Evolutionary conservation across 2,113 vertebrate species (phyloP), one percentile per base, ranked within the genome.

Genomic region (Ranitomeya imitator): DNA sequence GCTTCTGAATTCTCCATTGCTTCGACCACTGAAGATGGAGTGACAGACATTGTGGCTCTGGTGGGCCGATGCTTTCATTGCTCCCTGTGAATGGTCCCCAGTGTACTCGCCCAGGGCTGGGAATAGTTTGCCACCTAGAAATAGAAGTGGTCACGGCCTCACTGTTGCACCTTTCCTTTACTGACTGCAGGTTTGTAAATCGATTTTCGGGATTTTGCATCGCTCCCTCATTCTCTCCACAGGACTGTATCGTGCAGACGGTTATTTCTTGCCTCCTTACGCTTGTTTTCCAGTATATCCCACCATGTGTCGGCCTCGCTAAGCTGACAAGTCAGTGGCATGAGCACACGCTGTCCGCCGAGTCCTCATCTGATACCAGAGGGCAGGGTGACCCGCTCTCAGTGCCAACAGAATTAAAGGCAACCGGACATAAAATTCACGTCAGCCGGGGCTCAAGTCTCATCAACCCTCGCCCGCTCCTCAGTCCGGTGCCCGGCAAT

Each of bases 291-390:
- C 83, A 16, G 15, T 57, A 31, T 74, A 54, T 26, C 65, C 67
- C 7, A 15, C 23, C 15, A 76, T 21, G 73, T 76, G 73, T 10
- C 83, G 15, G 18, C 60, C 60, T 54, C 26, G 15, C 71, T 76
- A 26, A 78, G 85, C 85, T 86, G 37, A 54, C 76, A 79, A 67
- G 61, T 55, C 65, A 7, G 23, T 73, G 86, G 52, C 63, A 67
- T n/a, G 16, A 81, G 54, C 61, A 65, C 63, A 81, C 4, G 7
- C 26, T 59, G 78, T 81, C 52, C 61, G 73, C 73, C 31, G 7
- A 23, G 85, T 37, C 45, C 15, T 59, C 71, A 80, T 79, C 86
- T 71, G 77, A 69, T 81, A n/a, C 23, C 51, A 18, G 84, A 73
- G 86, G 63, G 45, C 67, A 81, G 15, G 12, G 77, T 81, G 78